Evolutionary conservation across 2,797 vertebrate species (phyloP).

Genomic region (Leuciscus waleckii): DNA sequence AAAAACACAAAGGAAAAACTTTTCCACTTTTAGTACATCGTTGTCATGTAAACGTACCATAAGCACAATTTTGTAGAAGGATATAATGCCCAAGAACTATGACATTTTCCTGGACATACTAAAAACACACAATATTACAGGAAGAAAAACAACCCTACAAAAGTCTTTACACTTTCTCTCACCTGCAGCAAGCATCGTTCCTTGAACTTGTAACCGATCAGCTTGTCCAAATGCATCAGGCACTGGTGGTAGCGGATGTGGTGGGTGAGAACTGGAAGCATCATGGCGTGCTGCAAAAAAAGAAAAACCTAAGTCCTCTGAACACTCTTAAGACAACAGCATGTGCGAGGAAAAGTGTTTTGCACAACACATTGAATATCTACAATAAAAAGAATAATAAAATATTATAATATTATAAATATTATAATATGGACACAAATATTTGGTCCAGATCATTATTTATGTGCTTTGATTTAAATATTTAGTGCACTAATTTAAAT

Average conservation of each 20-base stretch:
- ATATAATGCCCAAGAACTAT: background rate
- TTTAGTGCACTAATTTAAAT: background rate
- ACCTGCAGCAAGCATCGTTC: conserved; percentile 97
- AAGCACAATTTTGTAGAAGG: background rate
- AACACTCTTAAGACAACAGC: background rate
- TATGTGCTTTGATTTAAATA: background rate
- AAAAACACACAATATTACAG: background rate
- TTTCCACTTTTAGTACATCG: background rate
- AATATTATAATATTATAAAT: background rate
- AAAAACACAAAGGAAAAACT: no score
- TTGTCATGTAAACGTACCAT: background rate
- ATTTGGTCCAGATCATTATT: background rate
- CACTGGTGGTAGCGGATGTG: conserved; percentile 98
- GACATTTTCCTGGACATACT: background rate
- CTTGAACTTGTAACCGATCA: conserved; percentile 95
- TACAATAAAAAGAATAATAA: background rate
- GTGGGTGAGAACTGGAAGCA: conserved; percentile 97
- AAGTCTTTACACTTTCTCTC: conserved; percentile 17
- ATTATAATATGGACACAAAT: background rate
- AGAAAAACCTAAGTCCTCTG: conserved; percentile 21
- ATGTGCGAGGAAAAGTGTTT: background rate
- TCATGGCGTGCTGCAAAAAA: conserved; percentile 92
- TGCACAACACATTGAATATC: background rate
- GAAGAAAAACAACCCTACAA: background rate
- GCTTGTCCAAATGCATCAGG: conserved; percentile 94